A percentile compares a stretch with the other conserved stretches of the same genome.
Evolutionary conservation across 2,888 invertebrate genomes (phyloP).

Genomic region (Caenorhabditis angaria): DNA sequence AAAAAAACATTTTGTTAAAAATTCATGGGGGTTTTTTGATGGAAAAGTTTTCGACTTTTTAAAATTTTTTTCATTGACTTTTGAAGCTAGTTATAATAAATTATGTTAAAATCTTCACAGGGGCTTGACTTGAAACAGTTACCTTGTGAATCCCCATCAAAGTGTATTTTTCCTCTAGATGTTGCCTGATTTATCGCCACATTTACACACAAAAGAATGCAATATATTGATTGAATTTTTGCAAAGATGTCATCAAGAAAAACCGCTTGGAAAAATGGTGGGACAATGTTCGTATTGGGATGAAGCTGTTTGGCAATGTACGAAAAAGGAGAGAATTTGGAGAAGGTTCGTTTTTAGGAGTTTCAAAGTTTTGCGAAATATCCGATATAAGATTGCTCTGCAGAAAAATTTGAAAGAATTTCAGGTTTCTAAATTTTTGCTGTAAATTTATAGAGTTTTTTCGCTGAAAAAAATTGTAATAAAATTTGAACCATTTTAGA

Average conservation of each 20-base stretch:
- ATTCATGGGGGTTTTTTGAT: neutral
- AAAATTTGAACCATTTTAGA: too few species aligned
- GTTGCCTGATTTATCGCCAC: constrained; percentile 69
- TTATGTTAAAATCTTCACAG: too few species aligned
- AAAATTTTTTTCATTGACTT: neutral
- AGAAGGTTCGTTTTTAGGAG: constrained; percentile 45
- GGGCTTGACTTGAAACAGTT: too few species aligned
- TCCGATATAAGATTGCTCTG: neutral
- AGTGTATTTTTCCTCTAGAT: constrained; percentile 39
- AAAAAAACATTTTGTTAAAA: neutral
- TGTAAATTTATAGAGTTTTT: too few species aligned
- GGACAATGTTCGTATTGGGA: constrained; percentile 70
- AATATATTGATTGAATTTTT: constrained; percentile 64
- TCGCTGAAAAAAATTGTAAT: too few species aligned
- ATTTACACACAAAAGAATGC: constrained; percentile 70
- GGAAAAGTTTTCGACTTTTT: neutral
- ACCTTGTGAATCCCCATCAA: too few species aligned
- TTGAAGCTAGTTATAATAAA: too few species aligned
- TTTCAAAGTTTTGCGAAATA: constrained; percentile 1
- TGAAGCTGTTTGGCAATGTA: constrained; percentile 70
- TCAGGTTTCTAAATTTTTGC: too few species aligned
- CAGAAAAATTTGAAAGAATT: neutral
- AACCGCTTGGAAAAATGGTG: constrained; percentile 58
- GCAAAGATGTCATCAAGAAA: constrained; percentile 58
- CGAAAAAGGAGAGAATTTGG: constrained; percentile 68